phyloP scores from a whole-genome alignment of 2,113 vertebrate species.

The Callithrix jacchus region DNA sequence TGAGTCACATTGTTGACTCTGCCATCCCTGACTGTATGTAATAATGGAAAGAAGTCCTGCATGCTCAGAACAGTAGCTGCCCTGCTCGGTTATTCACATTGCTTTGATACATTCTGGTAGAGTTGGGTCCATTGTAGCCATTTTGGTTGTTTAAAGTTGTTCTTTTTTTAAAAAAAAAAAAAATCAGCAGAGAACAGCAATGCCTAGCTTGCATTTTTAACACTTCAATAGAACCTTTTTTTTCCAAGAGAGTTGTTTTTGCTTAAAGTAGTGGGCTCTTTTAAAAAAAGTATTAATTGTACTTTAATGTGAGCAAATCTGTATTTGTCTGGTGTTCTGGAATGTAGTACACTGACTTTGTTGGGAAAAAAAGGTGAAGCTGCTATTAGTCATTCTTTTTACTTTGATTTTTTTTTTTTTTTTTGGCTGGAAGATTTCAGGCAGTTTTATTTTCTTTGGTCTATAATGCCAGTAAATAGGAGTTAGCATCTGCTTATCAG shows the following conservation, averaged over 20 bases:
- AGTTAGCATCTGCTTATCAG: too few species aligned
- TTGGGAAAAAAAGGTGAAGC: not conserved
- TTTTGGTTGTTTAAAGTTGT: not conserved
- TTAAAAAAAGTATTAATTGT: constrained; percentile 47
- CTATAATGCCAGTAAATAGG: too few species aligned
- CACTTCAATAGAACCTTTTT: constrained; percentile 41
- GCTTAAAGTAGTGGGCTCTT: constrained; percentile 40
- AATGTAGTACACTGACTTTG: not conserved
- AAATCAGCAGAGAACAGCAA: constrained; percentile 1
- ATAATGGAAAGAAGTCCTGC: constrained; percentile 31
- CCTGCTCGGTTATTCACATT: not conserved
- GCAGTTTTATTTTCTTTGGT: too few species aligned
- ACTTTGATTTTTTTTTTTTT: constrained; percentile 62
- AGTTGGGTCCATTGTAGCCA: constrained; percentile 40
- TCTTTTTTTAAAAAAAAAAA: not conserved
- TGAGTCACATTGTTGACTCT: not conserved
- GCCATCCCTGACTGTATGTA: constrained; percentile 19
- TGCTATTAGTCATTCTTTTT: constrained; percentile 74
- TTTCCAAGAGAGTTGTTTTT: constrained; percentile 47
- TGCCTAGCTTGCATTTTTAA: constrained; percentile 48
- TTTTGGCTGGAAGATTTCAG: too few species aligned
- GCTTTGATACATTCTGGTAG: not conserved
- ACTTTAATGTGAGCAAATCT: not conserved
- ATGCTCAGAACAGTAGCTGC: not conserved
- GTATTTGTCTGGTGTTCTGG: not conserved